Percentiles rank a stretch among this genome's conserved stretches.
These are phyloP conservation scores for Diadema setosum DNA, from an alignment of 35 echinoderm and acorn worm species.

Conservation along the genomic window DNA sequence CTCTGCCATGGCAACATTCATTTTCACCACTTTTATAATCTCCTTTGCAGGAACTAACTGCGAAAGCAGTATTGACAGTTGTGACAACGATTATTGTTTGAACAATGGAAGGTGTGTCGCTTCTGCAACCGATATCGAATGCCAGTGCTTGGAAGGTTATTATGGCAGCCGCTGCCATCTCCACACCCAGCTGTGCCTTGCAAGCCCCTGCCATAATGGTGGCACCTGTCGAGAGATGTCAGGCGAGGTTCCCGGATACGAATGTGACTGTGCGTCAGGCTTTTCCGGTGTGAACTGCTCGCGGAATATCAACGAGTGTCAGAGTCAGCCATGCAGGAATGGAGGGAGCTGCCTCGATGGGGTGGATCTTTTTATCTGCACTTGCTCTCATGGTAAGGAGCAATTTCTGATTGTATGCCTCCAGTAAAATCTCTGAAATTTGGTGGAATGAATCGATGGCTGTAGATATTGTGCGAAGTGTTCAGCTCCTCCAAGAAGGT, in stretches of 20 bases:
- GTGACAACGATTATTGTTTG: too few relatives aligned
- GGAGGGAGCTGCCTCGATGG: slow-evolving; percentile 27
- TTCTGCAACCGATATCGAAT: not conserved
- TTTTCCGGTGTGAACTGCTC: slow-evolving; percentile 37
- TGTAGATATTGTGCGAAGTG: too few relatives aligned
- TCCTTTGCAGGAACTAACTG: too few relatives aligned
- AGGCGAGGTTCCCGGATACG: slow-evolving; percentile 16
- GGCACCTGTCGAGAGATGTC: slow-evolving; percentile 3
- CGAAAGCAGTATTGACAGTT: too few relatives aligned
- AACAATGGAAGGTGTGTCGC: not conserved
- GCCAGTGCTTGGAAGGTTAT: not conserved
- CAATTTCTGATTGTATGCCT: too few relatives aligned
- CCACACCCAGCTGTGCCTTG: not conserved
- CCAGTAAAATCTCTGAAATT: too few relatives aligned
- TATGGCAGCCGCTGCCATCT: slow-evolving; percentile 1
- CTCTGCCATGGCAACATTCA: too few relatives aligned
- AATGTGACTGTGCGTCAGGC: slow-evolving; percentile 27
- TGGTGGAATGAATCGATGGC: too few relatives aligned
- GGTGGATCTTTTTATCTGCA: slow-evolving; percentile 25
- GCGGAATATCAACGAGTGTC: slow-evolving; percentile 48
- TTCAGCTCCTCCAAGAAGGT: too few relatives aligned
- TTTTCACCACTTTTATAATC: too few relatives aligned
- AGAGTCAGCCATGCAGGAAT: slow-evolving; percentile 40
- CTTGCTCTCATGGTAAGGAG: slow-evolving; percentile 22
- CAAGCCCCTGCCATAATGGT: not conserved